phyloP scores from a whole-genome alignment of 2,888 invertebrate species.

The Aleiodes testaceus region DNA sequence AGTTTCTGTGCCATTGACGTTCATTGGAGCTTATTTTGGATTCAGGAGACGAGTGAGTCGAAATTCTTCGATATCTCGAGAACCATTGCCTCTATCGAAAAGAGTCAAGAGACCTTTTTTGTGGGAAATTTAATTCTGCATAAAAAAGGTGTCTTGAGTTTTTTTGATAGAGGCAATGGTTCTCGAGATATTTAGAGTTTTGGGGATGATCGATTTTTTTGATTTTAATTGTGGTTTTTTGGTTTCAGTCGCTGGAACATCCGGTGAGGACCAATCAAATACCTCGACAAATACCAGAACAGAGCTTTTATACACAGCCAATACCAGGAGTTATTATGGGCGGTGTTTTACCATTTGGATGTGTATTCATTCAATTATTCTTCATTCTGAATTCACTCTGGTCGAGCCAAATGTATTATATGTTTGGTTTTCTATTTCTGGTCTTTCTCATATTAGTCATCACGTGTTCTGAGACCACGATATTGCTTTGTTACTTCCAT shows the following conservation, averaged over 20 bases:
- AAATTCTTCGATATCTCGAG: too few species aligned
- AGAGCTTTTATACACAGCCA: slow-evolving; percentile 97
- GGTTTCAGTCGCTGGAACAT: slow-evolving; percentile 89
- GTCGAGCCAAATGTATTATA: slow-evolving; percentile 98
- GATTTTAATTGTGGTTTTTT: slow-evolving; percentile 23
- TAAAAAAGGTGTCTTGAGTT: too few species aligned
- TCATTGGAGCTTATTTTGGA: slow-evolving; percentile 98
- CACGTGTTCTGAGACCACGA: slow-evolving; percentile 99
- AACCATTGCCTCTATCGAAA: background rate
- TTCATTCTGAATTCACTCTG: slow-evolving; percentile 99
- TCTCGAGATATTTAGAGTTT: too few species aligned
- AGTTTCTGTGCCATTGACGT: slow-evolving; percentile 98
- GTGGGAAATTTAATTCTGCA: too few species aligned
- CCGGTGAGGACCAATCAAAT: slow-evolving; percentile 97
- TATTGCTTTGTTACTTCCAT: slow-evolving; percentile 98
- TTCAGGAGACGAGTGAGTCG: slow-evolving; percentile 92
- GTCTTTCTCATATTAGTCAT: slow-evolving; percentile 98
- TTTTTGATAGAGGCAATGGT: too few species aligned
- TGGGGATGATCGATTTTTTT: background rate
- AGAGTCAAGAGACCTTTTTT: background rate
- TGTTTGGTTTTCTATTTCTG: slow-evolving; percentile 98
- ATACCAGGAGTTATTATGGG: slow-evolving; percentile 98
- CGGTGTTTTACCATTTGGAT: slow-evolving; percentile 98
- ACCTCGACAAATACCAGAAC: slow-evolving; percentile 96
- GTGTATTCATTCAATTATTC: slow-evolving; percentile 98